Percentiles rank a stretch among this genome's conserved stretches.
Conservation (phyloP, 2,888 invertebrate genomes). For the Branchellion lobata region DNA sequence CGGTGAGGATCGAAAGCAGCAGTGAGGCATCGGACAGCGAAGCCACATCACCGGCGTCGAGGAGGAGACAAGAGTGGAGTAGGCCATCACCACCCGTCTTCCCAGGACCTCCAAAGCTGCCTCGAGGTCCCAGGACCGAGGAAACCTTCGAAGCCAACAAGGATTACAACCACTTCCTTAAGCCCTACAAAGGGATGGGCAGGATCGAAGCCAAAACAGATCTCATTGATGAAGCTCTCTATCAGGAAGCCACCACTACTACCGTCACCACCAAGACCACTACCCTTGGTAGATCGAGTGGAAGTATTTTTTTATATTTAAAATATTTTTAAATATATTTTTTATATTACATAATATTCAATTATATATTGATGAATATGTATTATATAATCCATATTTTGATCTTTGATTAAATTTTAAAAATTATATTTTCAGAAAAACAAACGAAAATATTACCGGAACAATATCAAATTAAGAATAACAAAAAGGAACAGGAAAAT, state of each 20-base stretch:
- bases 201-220: constrained; percentile 51
- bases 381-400: too few relatives aligned
- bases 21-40: constrained; percentile 52
- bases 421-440: neutral
- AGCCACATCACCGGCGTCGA: constrained; percentile 25
- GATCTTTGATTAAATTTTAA: too few relatives aligned
- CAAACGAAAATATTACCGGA: constrained; percentile 36
- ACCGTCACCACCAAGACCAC: neutral
- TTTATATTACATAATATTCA: neutral
- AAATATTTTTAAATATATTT: neutral
- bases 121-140: neutral
- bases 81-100: constrained; percentile 15
- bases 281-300: neutral
- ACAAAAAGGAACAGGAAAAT: constrained; percentile 17
- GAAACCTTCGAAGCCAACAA: neutral
- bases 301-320: neutral
- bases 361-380: too few relatives aligned
- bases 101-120: neutral
- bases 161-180: constrained; percentile 45
- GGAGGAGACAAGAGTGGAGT: constrained; percentile 39
- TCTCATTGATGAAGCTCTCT: constrained; percentile 49
- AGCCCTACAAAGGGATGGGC: constrained; percentile 53
- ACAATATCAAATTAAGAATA: constrained; percentile 37
- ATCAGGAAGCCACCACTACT: constrained; percentile 10
- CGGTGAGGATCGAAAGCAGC: constrained; percentile 51